Evolutionary conservation across 2,797 vertebrate genomes (phyloP), one percentile per base, ranked within the genome.

Genomic region (Ptychadena robeensis): DNA sequence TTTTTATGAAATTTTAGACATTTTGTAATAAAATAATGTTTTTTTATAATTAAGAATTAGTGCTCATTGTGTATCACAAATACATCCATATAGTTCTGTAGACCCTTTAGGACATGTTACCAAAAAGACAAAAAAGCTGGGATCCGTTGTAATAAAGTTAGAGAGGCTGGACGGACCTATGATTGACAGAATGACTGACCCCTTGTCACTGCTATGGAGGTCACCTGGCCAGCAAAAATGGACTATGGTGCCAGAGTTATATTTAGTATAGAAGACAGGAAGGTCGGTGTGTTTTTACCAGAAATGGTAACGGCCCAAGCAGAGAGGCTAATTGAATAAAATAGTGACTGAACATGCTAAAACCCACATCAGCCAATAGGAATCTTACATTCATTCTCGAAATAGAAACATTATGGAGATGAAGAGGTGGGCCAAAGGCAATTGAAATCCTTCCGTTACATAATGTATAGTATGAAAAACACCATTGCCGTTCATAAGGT

Each of bases 191-290:
- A 2, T n/a, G 9, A 61, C 59, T 61, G 59, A 61, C 59, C 59
- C 27, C 59, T 61, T 61, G 59, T 61, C 59, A 28, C 59, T 61
- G 59, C 10, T 61, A 61, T 28, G 27, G 59, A 61, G 59, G 59
- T 61, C 59, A 61, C 59, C 59, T 61, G 59, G 59, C 59, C 59
- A 28, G 25, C 59, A 61, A 28, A 28, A 61, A 61, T 61, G 59
- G 59, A 12, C 59, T 8, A 15, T 11, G 59, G 25, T 61, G 59
- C 59, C 59, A 61, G 59, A 9, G 25, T 25, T 61, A 61, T 61
- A 61, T 61, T 27, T 61, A 61, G 59, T 61, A 28, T 25, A 25
- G 59, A 25, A 61, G 28, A 61, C 10, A 61, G 59, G 25, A 61
- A 28, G 59, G 27, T 28, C 59, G 59, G n/a, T 61, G 59, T 61